These are phyloP conservation scores for Desmophyllum pertusum DNA, from an alignment of 92 coral and sea anemone genomes.

Conservation along the genomic window DNA sequence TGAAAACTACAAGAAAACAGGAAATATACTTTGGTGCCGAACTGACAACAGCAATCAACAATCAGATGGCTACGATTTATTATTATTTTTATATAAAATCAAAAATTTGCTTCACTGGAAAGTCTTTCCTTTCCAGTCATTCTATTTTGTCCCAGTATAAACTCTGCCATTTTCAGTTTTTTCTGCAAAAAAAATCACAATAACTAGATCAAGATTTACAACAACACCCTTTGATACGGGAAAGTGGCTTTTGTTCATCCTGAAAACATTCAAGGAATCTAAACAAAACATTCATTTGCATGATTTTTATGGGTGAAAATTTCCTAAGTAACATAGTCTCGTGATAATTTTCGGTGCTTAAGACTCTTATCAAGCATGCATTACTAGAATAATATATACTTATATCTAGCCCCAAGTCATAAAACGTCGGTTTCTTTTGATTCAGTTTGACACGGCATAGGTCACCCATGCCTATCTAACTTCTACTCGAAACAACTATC, in stretches of 20 bases:
- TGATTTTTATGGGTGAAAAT: not conserved
- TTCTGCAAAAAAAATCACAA: not conserved
- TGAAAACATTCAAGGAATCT: not conserved
- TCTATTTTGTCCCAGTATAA: not conserved
- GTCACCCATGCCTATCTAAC: not conserved
- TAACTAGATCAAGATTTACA: not conserved
- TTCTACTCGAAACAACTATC: not conserved
- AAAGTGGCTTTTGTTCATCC: not conserved
- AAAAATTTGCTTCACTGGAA: not conserved
- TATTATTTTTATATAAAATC: not conserved
- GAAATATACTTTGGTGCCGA: not conserved
- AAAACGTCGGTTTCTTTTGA: not conserved
- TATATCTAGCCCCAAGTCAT: constrained; percentile 9
- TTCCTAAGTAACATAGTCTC: not conserved
- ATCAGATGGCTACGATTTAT: not conserved
- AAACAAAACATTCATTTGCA: not conserved
- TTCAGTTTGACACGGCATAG: not conserved
- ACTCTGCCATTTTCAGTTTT: not conserved
- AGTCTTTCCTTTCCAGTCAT: not conserved
- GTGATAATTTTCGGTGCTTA: not conserved
- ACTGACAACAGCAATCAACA: not conserved
- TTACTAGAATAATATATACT: not conserved
- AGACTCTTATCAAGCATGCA: not conserved
- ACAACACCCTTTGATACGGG: not conserved
- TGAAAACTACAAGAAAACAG: constrained; percentile 5